A percentile compares a stretch with the other conserved stretches of the same genome.
Evolutionary conservation across 2,888 invertebrate genomes (phyloP).

Genomic region (Tetragonisca angustula): DNA sequence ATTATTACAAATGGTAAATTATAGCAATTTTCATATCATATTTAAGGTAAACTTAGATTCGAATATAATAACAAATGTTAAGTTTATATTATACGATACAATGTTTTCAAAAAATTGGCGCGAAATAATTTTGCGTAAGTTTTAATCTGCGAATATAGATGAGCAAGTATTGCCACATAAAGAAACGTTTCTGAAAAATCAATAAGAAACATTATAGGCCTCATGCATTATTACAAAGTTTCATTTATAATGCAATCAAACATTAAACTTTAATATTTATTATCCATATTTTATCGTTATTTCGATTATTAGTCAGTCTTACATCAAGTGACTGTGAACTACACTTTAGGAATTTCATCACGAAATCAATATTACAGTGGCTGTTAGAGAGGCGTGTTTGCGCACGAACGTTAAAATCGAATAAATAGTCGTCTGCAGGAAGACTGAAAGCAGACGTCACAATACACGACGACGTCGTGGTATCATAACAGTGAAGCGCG

Average conservation of each 20-base stretch:
- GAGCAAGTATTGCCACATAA: neutral
- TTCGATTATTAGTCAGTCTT: neutral
- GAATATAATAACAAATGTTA: neutral
- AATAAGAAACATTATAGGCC: neutral
- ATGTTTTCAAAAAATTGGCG: conserved; percentile 27
- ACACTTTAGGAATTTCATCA: conserved; percentile 41
- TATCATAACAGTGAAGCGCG: conserved; percentile 56
- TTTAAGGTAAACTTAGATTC: neutral
- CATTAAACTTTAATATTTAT: neutral
- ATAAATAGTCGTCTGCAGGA: conserved; percentile 79
- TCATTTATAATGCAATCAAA: neutral
- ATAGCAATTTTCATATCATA: neutral
- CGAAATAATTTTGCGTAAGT: conserved; percentile 12
- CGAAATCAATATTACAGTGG: conserved; percentile 75
- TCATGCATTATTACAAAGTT: neutral
- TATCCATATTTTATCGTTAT: neutral
- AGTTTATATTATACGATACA: neutral
- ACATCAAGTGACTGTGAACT: conserved; percentile 41
- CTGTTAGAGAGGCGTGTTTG: conserved; percentile 69
- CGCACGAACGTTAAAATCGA: conserved; percentile 81
- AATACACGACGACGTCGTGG: conserved; percentile 63
- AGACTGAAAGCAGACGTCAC: conserved; percentile 72
- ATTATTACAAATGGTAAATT: neutral
- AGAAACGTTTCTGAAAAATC: neutral
- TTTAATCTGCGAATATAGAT: conserved; percentile 13